A percentile compares a stretch with the other conserved stretches of the same genome.
These are phyloP conservation scores for Takifugu flavidus DNA, from an alignment of 2,113 vertebrate genomes.

Conservation along the genomic window DNA sequence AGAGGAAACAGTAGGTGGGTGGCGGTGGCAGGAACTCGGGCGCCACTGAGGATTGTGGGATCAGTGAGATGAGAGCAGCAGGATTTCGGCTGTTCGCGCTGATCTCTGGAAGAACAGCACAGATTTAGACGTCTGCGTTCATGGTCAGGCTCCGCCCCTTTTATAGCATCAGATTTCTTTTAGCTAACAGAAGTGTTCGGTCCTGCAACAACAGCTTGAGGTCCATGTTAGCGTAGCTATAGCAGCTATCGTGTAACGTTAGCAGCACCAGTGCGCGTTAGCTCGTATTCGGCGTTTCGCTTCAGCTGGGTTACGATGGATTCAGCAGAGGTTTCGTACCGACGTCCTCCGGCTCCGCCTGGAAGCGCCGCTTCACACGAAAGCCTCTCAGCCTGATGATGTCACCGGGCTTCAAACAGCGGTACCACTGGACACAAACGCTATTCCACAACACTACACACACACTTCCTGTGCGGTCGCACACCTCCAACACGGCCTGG, in stretches of 20 bases:
- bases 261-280: too few species aligned
- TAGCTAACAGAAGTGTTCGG: too few species aligned
- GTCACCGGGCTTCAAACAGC: slow-evolving; percentile 64
- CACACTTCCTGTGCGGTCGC: slow-evolving; percentile 63
- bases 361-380: slow-evolving; percentile 67
- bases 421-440: slow-evolving; percentile 73
- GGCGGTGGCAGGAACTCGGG: slow-evolving; percentile 37
- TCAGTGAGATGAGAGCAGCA: slow-evolving; percentile 50
- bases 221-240: too few species aligned
- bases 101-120: slow-evolving; percentile 58
- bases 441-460: slow-evolving; percentile 76
- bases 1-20: slow-evolving; percentile 56
- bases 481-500: slow-evolving; percentile 69
- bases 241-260: too few species aligned
- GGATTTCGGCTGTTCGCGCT: slow-evolving; percentile 79
- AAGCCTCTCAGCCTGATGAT: slow-evolving; percentile 66
- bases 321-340: slow-evolving; percentile 40
- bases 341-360: slow-evolving; percentile 41
- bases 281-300: too few species aligned
- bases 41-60: slow-evolving; percentile 54
- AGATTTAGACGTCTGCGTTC: neutral
- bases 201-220: too few species aligned
- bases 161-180: too few species aligned
- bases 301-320: too few species aligned
- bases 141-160: too few species aligned